phyloP scores from a whole-genome alignment of 2,888 invertebrate genomes.

The Catocala nupta region DNA sequence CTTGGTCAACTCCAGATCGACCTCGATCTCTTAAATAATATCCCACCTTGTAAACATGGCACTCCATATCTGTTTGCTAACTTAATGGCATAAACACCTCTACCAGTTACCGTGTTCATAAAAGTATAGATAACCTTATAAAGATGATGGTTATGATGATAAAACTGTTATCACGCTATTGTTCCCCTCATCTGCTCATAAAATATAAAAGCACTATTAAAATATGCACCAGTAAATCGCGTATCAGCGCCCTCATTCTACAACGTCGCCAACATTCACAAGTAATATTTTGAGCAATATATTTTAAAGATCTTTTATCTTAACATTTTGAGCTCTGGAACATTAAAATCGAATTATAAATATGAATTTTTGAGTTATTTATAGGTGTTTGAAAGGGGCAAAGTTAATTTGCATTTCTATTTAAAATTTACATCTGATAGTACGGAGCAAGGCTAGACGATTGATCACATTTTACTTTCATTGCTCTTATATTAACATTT shows the following conservation, averaged over 20 bases:
- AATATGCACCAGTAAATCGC: no score
- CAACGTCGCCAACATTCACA: neutral
- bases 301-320: neutral
- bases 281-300: neutral
- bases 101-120: no score
- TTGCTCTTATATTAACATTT: neutral
- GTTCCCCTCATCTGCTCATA: no score
- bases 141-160: no score
- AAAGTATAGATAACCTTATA: no score
- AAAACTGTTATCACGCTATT: no score
- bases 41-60: no score
- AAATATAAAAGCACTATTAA: no score
- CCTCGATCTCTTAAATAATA: no score
- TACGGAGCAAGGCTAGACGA: conserved; percentile 5
- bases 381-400: conserved; percentile 7
- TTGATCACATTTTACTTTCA: conserved; percentile 12
- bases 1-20: no score
- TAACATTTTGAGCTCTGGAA: neutral
- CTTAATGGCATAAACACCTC: no score
- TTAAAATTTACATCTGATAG: conserved; percentile 6
- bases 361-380: conserved; percentile 12
- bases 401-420: conserved; percentile 8
- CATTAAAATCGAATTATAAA: conserved; percentile 12
- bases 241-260: neutral
- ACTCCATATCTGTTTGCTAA: no score